A percentile compares a stretch with the other conserved stretches of the same genome.
phyloP scores from a whole-genome alignment of 2,797 vertebrate species.

The Ammospiza maritima region DNA sequence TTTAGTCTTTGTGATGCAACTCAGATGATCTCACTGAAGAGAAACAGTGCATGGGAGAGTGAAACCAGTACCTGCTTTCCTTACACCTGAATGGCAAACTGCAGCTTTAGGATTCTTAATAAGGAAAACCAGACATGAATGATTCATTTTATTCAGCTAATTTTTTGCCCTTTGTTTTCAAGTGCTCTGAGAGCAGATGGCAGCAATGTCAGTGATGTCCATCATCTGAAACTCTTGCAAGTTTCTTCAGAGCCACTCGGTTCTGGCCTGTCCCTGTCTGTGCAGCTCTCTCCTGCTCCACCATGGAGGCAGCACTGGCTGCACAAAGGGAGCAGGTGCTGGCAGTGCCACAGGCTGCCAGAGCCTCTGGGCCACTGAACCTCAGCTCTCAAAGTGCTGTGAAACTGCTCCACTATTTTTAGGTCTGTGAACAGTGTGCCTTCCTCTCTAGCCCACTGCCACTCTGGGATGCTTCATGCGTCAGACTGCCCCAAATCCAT shows the following conservation, averaged over 20 bases:
- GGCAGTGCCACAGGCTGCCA: not conserved
- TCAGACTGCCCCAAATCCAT: not conserved
- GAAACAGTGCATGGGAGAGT: not conserved
- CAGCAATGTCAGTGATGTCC: not conserved
- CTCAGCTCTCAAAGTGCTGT: not conserved
- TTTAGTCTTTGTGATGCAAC: not conserved
- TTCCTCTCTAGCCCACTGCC: not conserved
- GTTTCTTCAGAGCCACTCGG: not conserved
- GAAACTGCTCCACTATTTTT: not conserved
- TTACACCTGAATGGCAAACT: not conserved
- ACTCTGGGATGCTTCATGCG: not conserved
- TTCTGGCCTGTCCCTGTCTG: not conserved
- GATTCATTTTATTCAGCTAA: constrained; percentile 22
- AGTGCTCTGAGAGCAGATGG: constrained; percentile 43
- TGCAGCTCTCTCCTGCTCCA: not conserved
- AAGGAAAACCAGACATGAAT: not conserved
- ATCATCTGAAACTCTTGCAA: not conserved
- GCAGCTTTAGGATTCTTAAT: not conserved
- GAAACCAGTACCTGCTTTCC: not conserved
- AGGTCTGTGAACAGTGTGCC: not conserved
- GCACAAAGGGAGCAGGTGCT: not conserved
- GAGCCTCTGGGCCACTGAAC: not conserved
- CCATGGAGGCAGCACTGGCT: not conserved
- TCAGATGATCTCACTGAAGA: constrained; percentile 5
- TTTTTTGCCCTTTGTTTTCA: constrained; percentile 25